Evolutionary conservation across 2,888 invertebrate species (phyloP), one percentile per base, ranked within the genome.

Genomic region (Aphidoletes aphidimyza): DNA sequence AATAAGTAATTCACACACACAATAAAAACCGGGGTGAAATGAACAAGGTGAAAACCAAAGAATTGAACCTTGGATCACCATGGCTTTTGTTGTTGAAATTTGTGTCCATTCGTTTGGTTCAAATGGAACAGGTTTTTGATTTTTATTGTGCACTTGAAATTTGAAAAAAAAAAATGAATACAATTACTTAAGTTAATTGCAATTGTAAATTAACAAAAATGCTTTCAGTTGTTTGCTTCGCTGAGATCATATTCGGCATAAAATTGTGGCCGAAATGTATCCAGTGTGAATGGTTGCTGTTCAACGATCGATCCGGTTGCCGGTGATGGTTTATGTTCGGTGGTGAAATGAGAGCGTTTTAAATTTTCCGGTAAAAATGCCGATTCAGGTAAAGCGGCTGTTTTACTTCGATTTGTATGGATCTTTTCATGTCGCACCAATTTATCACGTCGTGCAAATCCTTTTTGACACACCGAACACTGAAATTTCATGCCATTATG

Each of bases 381-480:
- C 91, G 89, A 86, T 92, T 91, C 30, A 90, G 69, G 69, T 14
- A 69, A 34, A 1, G 69, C 69, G 2, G 69, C 69, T 14, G 91
- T 92, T 87, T 91, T 91, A 88, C 91, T 92, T 87, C 92, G 92
- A 85, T 89, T 92, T 89, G 93, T 93, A 88, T 93, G 93, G 87
- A 92, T 93, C 86, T 93, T 90, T 89, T 93, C 92, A 89, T 94
- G 94, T 84, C 94, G 91, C 84, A 92, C 91, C 84, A 93, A 90
- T 89, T 94, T 94, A 87, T 94, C 94, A 87, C 93, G 94, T 83
- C 93, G 91, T 54, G 92, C 93, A 88, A 94, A 94, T 86, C 92
- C 92, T 87, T 93, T 93, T 86, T 93, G 92, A 89, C 94, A 94
- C 85, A 92, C 91, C 84, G 91, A 91, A 88, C 95, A 95, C 84